Evolutionary conservation across 2,888 invertebrate species (phyloP).

Genomic region (Alentia gelatinosa): DNA sequence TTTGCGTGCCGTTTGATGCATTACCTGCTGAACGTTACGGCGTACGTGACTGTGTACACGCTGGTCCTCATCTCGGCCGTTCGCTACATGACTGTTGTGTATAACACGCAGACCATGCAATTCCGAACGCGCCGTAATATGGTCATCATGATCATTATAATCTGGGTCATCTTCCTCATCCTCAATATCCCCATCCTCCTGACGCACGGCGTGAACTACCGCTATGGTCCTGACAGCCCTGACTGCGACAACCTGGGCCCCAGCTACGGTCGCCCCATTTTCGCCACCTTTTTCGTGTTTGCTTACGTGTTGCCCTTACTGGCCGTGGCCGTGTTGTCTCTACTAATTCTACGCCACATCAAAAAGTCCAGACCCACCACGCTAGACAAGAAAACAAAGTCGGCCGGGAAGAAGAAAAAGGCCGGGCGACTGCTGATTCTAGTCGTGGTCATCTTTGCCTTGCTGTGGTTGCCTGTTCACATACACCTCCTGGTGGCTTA

Average conservation of each 20-base stretch:
- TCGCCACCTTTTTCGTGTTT: constrained; percentile 64
- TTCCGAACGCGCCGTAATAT: constrained; percentile 90
- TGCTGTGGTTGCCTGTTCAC: constrained; percentile 68
- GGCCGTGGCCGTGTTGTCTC: constrained; percentile 63
- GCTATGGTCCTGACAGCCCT: not conserved
- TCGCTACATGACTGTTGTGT: constrained; percentile 91
- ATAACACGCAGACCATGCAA: constrained; percentile 91
- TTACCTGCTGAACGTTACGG: constrained; percentile 93
- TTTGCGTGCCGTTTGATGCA: constrained; percentile 93
- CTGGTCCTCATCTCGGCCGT: constrained; percentile 94
- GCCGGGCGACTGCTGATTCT: constrained; percentile 65
- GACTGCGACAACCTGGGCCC: constrained; percentile 61
- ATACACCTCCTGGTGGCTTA: constrained; percentile 65
- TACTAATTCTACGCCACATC: constrained; percentile 64
- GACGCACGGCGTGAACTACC: constrained; percentile 58
- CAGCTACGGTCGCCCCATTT: constrained; percentile 58
- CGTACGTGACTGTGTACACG: constrained; percentile 94
- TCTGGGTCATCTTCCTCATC: constrained; percentile 87
- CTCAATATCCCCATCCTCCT: constrained; percentile 69
- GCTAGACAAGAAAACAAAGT: constrained; percentile 58
- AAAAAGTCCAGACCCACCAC: constrained; percentile 52
- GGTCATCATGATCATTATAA: constrained; percentile 87
- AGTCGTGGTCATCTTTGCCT: constrained; percentile 67
- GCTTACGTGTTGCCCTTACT: constrained; percentile 65
- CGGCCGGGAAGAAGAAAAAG: constrained; percentile 60